phyloP scores from a whole-genome alignment of 2,797 vertebrate genomes.

The Heterohyrax brucei region DNA sequence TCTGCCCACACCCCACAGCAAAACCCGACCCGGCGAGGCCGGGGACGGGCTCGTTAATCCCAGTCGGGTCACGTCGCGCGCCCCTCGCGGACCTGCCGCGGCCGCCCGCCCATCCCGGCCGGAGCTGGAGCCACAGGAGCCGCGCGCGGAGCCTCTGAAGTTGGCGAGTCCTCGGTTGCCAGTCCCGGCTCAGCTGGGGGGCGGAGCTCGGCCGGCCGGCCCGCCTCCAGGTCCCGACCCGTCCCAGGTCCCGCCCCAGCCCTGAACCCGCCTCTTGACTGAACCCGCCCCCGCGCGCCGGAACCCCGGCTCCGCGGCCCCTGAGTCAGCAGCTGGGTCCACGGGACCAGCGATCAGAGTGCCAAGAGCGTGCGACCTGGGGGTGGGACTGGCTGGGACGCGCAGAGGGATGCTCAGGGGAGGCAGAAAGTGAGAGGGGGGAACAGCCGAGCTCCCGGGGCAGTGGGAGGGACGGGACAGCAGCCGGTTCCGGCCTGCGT shows the following conservation, averaged over 20 bases:
- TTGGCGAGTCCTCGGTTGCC: slow-evolving; percentile 37
- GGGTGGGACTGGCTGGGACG: neutral
- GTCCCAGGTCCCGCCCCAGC: neutral
- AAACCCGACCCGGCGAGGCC: neutral
- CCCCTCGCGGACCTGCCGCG: slow-evolving; percentile 12
- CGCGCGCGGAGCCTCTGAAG: slow-evolving; percentile 60
- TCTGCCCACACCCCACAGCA: neutral
- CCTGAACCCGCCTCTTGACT: neutral
- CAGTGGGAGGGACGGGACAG: neutral
- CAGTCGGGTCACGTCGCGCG: slow-evolving; percentile 69
- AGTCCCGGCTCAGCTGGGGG: slow-evolving; percentile 86
- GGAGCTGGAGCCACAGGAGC: neutral
- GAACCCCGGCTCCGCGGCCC: neutral
- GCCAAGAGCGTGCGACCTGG: neutral
- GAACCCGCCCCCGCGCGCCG: neutral
- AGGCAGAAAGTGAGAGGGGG: neutral
- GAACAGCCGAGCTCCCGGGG: neutral
- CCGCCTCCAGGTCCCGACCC: neutral
- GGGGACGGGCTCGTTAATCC: slow-evolving; percentile 10
- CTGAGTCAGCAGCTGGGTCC: neutral
- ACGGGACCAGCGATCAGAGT: too few species aligned
- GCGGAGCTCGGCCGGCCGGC: slow-evolving; percentile 75
- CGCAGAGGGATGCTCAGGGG: neutral
- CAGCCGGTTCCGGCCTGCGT: neutral
- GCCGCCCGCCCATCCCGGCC: slow-evolving; percentile 83